A percentile compares a stretch with the other conserved stretches of the same genome.
Conservation (phyloP, 2,113 vertebrate genomes). For the Axis porcinus region DNA sequence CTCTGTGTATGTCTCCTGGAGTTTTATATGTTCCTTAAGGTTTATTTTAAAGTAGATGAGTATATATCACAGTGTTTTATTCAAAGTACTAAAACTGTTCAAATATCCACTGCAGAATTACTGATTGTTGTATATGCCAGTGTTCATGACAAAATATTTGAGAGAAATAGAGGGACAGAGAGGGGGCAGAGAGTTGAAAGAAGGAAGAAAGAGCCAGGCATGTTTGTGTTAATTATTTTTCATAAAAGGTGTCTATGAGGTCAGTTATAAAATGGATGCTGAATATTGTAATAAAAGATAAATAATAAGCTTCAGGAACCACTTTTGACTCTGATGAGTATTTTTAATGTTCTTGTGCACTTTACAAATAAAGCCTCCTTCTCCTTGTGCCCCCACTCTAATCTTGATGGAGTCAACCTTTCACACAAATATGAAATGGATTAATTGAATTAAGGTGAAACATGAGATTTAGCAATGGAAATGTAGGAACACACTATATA, state of each 20-base stretch:
- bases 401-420: neutral
- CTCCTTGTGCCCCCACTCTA: neutral
- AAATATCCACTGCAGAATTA: neutral
- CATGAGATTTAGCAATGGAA: neutral
- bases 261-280: neutral
- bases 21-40: neutral
- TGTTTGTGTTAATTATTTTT: neutral
- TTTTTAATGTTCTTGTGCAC: neutral
- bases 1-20: neutral
- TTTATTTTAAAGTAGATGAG: neutral
- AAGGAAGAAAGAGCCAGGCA: neutral
- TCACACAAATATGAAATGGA: neutral
- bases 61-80: neutral
- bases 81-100: neutral
- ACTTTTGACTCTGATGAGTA: neutral
- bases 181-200: neutral
- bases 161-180: neutral
- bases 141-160: neutral
- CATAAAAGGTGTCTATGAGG: neutral
- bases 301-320: neutral
- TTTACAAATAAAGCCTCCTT: neutral
- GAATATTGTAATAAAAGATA: neutral
- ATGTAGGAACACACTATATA: neutral
- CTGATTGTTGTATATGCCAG: neutral
- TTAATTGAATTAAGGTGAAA: neutral